Conservation (phyloP, 2,113 vertebrate genomes). For the Lagopus leucura region DNA sequence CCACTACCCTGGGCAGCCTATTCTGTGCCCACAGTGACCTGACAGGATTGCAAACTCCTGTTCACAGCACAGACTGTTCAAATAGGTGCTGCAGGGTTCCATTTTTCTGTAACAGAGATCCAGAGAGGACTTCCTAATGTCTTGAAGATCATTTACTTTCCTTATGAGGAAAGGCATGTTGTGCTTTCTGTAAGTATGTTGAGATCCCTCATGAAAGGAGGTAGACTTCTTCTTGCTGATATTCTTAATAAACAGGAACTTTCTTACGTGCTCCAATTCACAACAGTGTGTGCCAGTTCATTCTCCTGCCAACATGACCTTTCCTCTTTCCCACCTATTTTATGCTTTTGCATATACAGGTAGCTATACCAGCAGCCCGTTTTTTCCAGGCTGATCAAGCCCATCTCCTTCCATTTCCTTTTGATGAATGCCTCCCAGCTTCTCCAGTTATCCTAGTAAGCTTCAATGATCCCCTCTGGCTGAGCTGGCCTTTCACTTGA, state of each 20-base stretch:
- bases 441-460: background rate
- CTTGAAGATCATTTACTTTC: background rate
- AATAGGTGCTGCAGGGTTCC: background rate
- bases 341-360: background rate
- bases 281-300: background rate
- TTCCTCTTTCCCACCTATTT: background rate
- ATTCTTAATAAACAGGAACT: background rate
- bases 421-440: background rate
- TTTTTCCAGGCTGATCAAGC: background rate
- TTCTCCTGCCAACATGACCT: background rate
- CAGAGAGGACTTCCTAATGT: background rate
- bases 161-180: background rate
- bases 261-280: background rate
- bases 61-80: background rate
- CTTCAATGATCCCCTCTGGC: accelerated
- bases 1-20: too few species aligned
- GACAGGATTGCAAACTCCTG: background rate
- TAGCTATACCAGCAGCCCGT: background rate
- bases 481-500: background rate
- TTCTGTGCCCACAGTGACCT: too few species aligned
- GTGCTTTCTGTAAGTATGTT: background rate
- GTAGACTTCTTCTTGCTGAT: background rate
- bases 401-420: accelerated
- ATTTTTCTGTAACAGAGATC: background rate
- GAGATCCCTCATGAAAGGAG: background rate